These are phyloP conservation scores for Mimumesa dahlbomi DNA, from an alignment of 2,888 invertebrate genomes.

Conservation along the genomic window DNA sequence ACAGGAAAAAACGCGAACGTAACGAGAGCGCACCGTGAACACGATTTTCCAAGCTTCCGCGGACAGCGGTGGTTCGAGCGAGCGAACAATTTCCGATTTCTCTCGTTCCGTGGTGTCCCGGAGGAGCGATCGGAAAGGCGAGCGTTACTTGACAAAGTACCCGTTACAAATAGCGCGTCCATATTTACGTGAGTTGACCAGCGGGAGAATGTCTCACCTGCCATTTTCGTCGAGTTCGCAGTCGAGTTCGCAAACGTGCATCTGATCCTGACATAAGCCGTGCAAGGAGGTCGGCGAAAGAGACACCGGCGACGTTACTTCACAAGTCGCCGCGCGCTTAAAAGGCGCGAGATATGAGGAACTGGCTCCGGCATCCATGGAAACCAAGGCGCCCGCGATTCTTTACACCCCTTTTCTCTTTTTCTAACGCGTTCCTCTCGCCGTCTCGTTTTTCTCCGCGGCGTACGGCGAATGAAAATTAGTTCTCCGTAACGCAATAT, in stretches of 20 bases:
- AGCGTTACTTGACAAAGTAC: constrained; percentile 45
- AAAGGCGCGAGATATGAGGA: constrained; percentile 78
- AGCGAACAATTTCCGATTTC: constrained; percentile 18
- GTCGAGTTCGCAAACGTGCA: constrained; percentile 39
- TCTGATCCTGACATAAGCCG: constrained; percentile 72
- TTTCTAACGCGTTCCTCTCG: not conserved
- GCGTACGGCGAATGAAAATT: not conserved
- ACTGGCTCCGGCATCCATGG: constrained; percentile 65
- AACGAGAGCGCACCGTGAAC: too few relatives aligned
- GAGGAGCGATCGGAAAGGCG: constrained; percentile 34
- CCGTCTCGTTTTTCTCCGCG: constrained; percentile 38
- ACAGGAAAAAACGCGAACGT: too few relatives aligned
- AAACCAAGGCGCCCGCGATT: constrained; percentile 55
- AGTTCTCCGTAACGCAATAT: too few relatives aligned
- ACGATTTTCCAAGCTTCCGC: too few relatives aligned
- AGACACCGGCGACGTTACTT: constrained; percentile 66
- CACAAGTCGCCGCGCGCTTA: constrained; percentile 66
- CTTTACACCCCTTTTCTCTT: constrained; percentile 40
- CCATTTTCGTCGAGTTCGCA: constrained; percentile 67
- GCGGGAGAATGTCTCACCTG: constrained; percentile 64
- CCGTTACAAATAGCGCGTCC: constrained; percentile 57
- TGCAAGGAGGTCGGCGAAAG: constrained; percentile 54
- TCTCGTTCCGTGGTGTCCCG: not conserved
- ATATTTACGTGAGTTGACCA: constrained; percentile 57
- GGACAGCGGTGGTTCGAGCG: too few relatives aligned